Evolutionary conservation across 2,797 vertebrate species (phyloP).

Genomic region (Aselliscus stoliczkanus): DNA sequence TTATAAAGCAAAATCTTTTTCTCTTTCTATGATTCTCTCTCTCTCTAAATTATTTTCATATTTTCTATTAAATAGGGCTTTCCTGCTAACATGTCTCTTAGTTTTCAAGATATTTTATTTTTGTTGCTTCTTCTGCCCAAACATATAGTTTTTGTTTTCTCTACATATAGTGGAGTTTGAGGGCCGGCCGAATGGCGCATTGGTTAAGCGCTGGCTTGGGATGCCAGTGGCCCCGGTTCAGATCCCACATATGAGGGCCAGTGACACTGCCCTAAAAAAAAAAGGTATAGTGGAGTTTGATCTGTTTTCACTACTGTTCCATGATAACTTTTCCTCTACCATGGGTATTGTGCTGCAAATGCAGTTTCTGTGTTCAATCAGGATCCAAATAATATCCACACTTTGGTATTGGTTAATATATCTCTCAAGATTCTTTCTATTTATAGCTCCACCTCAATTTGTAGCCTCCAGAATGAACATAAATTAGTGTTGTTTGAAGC

Average conservation of each 20-base stretch:
- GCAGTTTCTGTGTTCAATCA: not conserved
- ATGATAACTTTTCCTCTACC: not conserved
- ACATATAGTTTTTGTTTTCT: too few species aligned
- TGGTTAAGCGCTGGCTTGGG: too few species aligned
- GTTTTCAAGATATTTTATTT: not conserved
- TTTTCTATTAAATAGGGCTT: not conserved
- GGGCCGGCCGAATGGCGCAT: too few species aligned
- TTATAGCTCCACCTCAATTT: not conserved
- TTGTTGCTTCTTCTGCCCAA: not conserved
- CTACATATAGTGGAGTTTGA: not conserved
- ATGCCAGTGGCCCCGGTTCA: too few species aligned
- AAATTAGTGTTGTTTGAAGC: not conserved
- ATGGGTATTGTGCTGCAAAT: not conserved
- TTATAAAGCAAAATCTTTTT: not conserved
- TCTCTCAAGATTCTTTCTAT: not conserved
- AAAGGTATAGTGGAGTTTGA: not conserved
- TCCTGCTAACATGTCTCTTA: not conserved
- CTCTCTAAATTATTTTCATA: not conserved
- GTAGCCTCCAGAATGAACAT: not conserved
- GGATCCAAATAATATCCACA: not conserved
- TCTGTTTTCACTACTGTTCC: not conserved
- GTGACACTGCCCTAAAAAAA: too few species aligned
- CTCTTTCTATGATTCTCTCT: not conserved
- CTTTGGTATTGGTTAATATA: not conserved
- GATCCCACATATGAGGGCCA: too few species aligned